Percentiles rank a stretch among this genome's conserved stretches.
Conservation (phyloP, 2,888 invertebrate genomes). For the Drosophila falleni region DNA sequence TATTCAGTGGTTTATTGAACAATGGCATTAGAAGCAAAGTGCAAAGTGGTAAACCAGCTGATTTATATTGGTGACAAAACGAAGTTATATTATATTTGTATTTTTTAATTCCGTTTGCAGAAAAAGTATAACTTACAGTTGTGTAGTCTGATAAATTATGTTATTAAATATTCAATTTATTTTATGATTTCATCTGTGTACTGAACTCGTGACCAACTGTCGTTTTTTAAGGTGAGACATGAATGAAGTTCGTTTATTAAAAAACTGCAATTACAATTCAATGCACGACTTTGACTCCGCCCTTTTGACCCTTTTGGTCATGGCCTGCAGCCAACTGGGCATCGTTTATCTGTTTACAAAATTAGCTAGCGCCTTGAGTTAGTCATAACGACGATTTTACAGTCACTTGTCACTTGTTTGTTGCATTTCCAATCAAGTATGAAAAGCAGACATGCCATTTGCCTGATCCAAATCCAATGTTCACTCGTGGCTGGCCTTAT, state of each 20-base stretch:
- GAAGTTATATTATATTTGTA: not conserved
- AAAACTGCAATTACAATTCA: constrained; percentile 30
- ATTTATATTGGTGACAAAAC: constrained; percentile 8
- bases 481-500: constrained; percentile 41
- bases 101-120: not conserved
- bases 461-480: constrained; percentile 16
- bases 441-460: constrained; percentile 23
- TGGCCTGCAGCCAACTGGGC: constrained; percentile 7
- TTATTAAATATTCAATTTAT: not conserved
- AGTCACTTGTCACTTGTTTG: constrained; percentile 46
- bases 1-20: constrained; percentile 11
- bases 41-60: constrained; percentile 4
- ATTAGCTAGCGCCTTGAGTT: constrained; percentile 22
- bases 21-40: constrained; percentile 17
- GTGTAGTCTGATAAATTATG: constrained; percentile 13
- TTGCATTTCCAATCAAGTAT: constrained; percentile 54
- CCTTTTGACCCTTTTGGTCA: constrained; percentile 1
- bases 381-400: constrained; percentile 37
- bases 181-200: not conserved
- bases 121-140: constrained; percentile 30
- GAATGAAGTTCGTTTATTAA: constrained; percentile 2
- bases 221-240: not conserved
- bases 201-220: not conserved
- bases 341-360: constrained; percentile 5
- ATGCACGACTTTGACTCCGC: constrained; percentile 5